Evolutionary conservation across 2,888 invertebrate genomes (phyloP), one percentile per base, ranked within the genome.

Genomic region (Melinaea menophilus): DNA sequence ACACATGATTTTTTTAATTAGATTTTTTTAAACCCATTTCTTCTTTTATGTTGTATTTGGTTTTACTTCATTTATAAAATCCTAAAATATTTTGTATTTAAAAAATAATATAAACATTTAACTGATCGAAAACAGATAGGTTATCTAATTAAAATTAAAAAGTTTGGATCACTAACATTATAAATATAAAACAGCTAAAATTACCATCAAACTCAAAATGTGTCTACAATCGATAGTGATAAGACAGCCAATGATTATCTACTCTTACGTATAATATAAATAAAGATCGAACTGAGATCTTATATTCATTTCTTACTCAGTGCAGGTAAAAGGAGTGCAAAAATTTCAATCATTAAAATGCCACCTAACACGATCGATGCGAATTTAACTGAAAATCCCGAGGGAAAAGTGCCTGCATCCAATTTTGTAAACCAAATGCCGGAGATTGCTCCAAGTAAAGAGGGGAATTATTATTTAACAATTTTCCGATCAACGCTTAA

Each of bases 401-500:
- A 65, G 41, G 54, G 51, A 33, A 62, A 62, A 51, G 51, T 41
- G 33, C 31, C 37, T 55, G 54, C 54, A 45, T 46, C 58, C n/a
- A 70, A 67, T 61, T 66, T 59, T 61, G 64, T 65, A 62, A 62
- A 62, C 47, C 60, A 55, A 61, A 57, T 34, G 48, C 51, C 59
- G 58, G 64, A 57, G 58, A 48, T 47, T 51, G 7, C 55, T 34
- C 9, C 31, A 33, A 58, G 31, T 35, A 60, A 46, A 34, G 41
- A 33, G 11, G 62, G 54, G 12, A 60, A 45, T 60, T 80, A 82
- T 63, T 72, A 71, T 3, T 62, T 86, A 12, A 80, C 74, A 48
- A 78, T 82, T 56, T 80, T 82, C 61, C 76, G 80, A 51, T 78
- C 80, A 1, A 68, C 80, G 2, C 59, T 84, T 45, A 85, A 83